phyloP scores from a whole-genome alignment of 2,797 vertebrate species.

The Rhodeus uyekii region DNA sequence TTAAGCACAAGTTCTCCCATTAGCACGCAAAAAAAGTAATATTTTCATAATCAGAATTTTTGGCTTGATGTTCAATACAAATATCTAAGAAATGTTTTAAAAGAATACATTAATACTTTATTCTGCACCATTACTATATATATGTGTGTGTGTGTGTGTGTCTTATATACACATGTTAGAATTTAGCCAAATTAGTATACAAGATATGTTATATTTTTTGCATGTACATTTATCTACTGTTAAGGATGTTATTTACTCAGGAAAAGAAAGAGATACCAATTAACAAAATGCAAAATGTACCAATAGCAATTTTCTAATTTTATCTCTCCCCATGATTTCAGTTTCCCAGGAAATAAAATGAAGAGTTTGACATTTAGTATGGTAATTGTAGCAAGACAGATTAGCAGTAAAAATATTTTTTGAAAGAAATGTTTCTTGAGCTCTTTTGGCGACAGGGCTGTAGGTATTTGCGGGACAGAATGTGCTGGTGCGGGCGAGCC shows the following conservation, averaged over 20 bases:
- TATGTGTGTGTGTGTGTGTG: too few relatives aligned
- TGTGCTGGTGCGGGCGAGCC: conserved; percentile 63
- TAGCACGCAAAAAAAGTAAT: not conserved
- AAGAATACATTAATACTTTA: not conserved
- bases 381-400: not conserved
- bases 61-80: not conserved
- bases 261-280: not conserved
- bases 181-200: too few relatives aligned
- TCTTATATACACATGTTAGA: too few relatives aligned
- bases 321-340: not conserved
- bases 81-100: not conserved
- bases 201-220: not conserved
- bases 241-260: not conserved
- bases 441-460: conserved; percentile 51
- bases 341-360: not conserved
- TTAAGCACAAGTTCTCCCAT: not conserved
- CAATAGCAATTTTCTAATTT: not conserved
- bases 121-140: too few relatives aligned
- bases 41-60: not conserved
- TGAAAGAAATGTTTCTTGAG: conserved; percentile 5
- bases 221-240: not conserved
- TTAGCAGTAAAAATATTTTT: not conserved
- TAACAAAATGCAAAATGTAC: not conserved
- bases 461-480: conserved; percentile 55
- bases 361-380: not conserved